phyloP scores from a whole-genome alignment of 35 echinoderm and acorn worm genomes.

The Ptychodera flava region DNA sequence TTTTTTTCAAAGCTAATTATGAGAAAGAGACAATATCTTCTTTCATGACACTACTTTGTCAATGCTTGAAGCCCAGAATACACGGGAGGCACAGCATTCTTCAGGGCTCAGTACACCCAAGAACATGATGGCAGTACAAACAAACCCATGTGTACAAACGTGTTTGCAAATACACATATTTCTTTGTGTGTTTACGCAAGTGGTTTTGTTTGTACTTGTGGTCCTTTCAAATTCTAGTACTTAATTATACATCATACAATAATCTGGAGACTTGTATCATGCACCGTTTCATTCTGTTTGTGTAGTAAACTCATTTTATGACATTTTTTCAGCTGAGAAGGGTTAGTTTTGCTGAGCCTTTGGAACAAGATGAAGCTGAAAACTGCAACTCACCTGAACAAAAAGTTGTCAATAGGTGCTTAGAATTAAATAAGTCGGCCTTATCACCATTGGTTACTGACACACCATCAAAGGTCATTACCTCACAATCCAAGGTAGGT shows the following conservation, averaged over 20 bases:
- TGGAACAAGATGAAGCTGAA: not conserved
- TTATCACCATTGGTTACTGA: conserved; percentile 86
- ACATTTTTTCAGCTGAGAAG: not conserved
- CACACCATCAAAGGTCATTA: conserved; percentile 79
- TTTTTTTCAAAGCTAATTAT: no score
- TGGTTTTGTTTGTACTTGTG: no score
- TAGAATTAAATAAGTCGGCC: not conserved
- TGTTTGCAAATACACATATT: no score
- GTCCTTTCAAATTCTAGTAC: no score
- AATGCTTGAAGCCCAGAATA: no score
- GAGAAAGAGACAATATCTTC: no score
- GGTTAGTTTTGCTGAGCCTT: conserved; percentile 20
- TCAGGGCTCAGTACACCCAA: not conserved
- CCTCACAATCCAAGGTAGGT: conserved; percentile 65
- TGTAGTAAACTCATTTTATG: not conserved
- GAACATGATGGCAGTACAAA: not conserved
- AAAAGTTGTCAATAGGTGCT: conserved; percentile 6
- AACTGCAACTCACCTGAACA: not conserved
- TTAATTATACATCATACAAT: no score
- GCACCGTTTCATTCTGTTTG: no score
- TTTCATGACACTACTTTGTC: no score
- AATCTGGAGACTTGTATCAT: no score
- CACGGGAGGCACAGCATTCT: conserved; percentile 5
- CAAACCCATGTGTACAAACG: no score
- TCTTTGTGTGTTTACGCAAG: no score